Conservation (phyloP, 64 coral and sea anemone genomes). For the Pachyseris speciosa region DNA sequence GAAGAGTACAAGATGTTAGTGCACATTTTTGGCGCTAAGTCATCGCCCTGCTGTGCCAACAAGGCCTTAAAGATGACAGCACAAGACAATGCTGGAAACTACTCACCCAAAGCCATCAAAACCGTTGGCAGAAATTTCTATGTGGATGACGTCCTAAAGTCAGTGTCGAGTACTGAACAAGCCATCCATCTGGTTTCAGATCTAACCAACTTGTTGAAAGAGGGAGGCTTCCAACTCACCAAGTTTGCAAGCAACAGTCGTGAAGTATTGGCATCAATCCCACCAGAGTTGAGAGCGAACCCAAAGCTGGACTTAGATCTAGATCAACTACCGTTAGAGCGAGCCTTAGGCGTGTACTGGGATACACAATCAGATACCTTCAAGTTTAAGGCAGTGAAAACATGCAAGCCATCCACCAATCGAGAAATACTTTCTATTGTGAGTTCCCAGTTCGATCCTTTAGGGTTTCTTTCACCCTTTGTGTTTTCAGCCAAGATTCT, state of each 20-base stretch:
- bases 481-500: conserved; percentile 54
- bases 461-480: conserved; percentile 49
- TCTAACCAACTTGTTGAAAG: conserved; percentile 9
- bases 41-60: conserved; percentile 33
- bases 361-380: conserved; percentile 37
- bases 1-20: conserved; percentile 46
- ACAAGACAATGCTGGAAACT: conserved; percentile 26
- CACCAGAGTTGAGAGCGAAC: conserved; percentile 14
- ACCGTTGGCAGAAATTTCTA: conserved; percentile 40
- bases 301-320: conserved; percentile 28
- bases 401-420: conserved; percentile 23
- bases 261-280: conserved; percentile 24
- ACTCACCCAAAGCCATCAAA: background rate
- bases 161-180: background rate
- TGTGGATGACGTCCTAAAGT: conserved; percentile 52
- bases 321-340: conserved; percentile 44
- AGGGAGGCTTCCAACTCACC: conserved; percentile 44
- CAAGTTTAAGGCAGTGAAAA: conserved; percentile 3
- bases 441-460: conserved; percentile 45
- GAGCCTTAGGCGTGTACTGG: conserved; percentile 60
- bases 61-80: conserved; percentile 14
- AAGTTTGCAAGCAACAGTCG: conserved; percentile 56
- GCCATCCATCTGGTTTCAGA: background rate
- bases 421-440: conserved; percentile 52
- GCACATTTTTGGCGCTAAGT: conserved; percentile 40